These are phyloP conservation scores for Glaucidium brasilianum DNA, from an alignment of 2,113 vertebrate species.

Conservation along the genomic window DNA sequence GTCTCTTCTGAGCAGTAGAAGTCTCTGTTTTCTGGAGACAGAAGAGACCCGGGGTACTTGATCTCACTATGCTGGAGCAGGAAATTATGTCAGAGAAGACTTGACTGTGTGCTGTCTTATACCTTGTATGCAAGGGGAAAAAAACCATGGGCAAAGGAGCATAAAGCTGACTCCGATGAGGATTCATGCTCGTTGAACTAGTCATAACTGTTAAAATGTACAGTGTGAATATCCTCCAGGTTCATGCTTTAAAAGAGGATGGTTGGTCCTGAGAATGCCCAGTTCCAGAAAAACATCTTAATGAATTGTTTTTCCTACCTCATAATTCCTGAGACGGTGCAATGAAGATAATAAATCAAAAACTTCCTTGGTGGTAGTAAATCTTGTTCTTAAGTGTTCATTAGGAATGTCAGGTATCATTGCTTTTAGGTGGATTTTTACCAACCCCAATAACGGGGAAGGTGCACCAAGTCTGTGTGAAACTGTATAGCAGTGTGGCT, in stretches of 20 bases:
- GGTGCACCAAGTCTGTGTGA: neutral
- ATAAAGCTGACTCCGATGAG: neutral
- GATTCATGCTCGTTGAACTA: neutral
- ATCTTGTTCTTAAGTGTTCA: neutral
- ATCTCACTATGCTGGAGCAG: neutral
- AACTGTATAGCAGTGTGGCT: too few species aligned
- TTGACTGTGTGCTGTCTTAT: neutral
- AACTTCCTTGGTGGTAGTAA: neutral
- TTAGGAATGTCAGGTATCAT: neutral
- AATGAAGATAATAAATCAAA: neutral
- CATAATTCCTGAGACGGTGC: neutral
- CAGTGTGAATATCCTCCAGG: too few species aligned
- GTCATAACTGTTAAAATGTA: too few species aligned
- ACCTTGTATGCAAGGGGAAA: neutral
- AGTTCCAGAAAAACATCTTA: neutral
- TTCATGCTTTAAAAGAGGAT: neutral
- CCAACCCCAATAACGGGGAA: neutral
- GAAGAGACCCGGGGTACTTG: neutral
- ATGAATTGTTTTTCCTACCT: neutral
- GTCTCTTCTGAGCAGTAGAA: neutral
- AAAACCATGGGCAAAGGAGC: neutral
- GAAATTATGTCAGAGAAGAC: too few species aligned
- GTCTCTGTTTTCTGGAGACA: neutral
- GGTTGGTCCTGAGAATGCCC: rapidly evolving
- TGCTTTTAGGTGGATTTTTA: neutral